Base-by-base conservation (phyloP, 2,888 invertebrate species). In the Bruchidius siliquastri region DNA sequence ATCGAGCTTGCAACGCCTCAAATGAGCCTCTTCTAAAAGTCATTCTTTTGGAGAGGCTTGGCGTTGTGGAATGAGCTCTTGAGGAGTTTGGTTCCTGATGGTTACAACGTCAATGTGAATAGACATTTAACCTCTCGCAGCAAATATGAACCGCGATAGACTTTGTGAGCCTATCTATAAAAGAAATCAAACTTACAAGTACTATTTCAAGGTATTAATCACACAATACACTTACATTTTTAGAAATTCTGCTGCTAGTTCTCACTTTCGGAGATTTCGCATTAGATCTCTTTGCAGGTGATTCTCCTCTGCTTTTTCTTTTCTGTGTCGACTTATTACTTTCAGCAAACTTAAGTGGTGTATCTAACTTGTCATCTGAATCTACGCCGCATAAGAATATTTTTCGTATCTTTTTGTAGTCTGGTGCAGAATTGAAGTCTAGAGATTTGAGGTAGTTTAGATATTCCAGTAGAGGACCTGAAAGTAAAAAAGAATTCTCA, bases 401-500 rank as follows among this genome's bases (percentile, higher is more conserved):
- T 76, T 90, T 88, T 20, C 90, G 88, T 77, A 93, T 92, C 83
- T 92, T 91, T 0, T 89, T 87, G 83, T 96, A 96, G 83, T 96
- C 91, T 0, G 96, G 95, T 20, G 85, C 86, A 21, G 92, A 91
- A 80, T 93, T 90, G 79, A 93, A 93, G 77, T 92, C 88, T 80
- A 96, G 79, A 67, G 89, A 88, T 71, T 90, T 88, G 2, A 95
- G 89, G 82, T 93, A 91, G 75, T 91, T 90, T 80, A 95, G 89
- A 82, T 90, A 94, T 72, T 91, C 89, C 18, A 87, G 85, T 0
- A 94, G 84, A 21, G 90, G 88, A 72, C 87, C 92, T 92, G 87
- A 74, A 89, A 90, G 69, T 2, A 70, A 68, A 68, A n/a, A n/a
- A n/a, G n/a, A n/a, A n/a, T n/a, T n/a, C n/a, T n/a, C n/a, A n/a